phyloP scores from a whole-genome alignment of 1,140 invertebrate genomes.

The Pseudomyrmex cubaensis region DNA sequence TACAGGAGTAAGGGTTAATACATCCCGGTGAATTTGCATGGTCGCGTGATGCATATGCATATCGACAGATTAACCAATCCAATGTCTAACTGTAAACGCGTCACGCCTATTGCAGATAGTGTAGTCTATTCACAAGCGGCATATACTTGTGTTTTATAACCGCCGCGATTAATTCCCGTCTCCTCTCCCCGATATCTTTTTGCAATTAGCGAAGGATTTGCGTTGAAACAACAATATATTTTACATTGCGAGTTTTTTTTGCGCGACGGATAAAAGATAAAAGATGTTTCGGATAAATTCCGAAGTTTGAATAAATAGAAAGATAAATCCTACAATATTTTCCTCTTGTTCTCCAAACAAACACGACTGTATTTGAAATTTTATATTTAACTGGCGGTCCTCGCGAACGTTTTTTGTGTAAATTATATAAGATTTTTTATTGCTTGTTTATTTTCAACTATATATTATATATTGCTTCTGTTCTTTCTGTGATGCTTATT shows the following conservation, averaged over 20 bases:
- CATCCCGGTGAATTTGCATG: too few species aligned
- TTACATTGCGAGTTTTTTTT: background rate
- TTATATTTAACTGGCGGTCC: background rate
- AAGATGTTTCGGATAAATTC: conserved; percentile 8
- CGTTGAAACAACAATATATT: background rate
- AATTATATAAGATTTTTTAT: conserved; percentile 12
- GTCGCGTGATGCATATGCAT: too few species aligned
- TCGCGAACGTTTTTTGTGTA: background rate
- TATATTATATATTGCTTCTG: background rate
- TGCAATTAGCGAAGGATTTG: conserved; percentile 7
- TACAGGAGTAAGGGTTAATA: conserved; percentile 13
- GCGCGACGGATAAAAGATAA: background rate
- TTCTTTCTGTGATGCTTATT: background rate
- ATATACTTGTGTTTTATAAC: background rate
- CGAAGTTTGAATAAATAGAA: background rate
- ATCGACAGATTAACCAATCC: too few species aligned
- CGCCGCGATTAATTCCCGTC: conserved; percentile 1
- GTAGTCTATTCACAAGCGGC: background rate
- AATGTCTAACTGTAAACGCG: conserved; percentile 31
- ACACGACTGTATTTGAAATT: background rate
- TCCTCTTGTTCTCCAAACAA: background rate
- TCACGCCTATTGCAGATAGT: conserved; percentile 18
- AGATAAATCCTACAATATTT: background rate
- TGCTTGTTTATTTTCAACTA: background rate
- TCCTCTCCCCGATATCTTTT: background rate